Percentiles rank a stretch among this genome's conserved stretches.
These are phyloP conservation scores for Eucera pruinosa DNA, from an alignment of 2,888 invertebrate species.

Conservation along the genomic window DNA sequence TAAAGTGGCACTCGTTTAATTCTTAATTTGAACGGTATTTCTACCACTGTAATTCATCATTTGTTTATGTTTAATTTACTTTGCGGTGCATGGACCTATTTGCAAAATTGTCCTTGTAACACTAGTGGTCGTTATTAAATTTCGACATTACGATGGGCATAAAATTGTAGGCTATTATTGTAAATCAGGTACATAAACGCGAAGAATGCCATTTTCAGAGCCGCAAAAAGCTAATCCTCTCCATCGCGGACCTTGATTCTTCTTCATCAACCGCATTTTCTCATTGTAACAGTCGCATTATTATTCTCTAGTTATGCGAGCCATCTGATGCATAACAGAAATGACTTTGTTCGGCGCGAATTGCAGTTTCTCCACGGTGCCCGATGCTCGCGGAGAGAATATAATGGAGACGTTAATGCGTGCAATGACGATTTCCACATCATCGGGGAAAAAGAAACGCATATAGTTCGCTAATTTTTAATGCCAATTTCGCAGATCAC, in stretches of 20 bases:
- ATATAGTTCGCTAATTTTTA: not conserved
- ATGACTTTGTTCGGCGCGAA: constrained; percentile 36
- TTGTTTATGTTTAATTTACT: not conserved
- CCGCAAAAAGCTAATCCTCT: constrained; percentile 19
- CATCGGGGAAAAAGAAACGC: not conserved
- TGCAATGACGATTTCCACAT: constrained; percentile 31
- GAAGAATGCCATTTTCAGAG: constrained; percentile 23
- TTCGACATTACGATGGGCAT: constrained; percentile 2
- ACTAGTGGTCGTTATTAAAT: constrained; percentile 18
- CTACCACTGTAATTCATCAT: not conserved
- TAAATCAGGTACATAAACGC: too few species aligned
- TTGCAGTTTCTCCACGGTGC: constrained; percentile 33
- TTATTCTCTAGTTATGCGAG: constrained; percentile 55
- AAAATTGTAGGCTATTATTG: too few species aligned
- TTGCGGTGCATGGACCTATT: not conserved
- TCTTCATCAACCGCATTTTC: constrained; percentile 42
- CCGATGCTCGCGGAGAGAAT: constrained; percentile 5
- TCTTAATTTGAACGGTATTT: not conserved
- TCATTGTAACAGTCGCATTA: constrained; percentile 36
- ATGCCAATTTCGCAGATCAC: not conserved
- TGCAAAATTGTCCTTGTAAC: constrained; percentile 1
- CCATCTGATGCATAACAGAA: constrained; percentile 32
- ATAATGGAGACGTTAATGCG: constrained; percentile 36
- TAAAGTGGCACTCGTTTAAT: not conserved
- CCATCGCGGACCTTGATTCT: constrained; percentile 39